Conservation (phyloP, 2,797 vertebrate species). For the Syngnathus acus region DNA sequence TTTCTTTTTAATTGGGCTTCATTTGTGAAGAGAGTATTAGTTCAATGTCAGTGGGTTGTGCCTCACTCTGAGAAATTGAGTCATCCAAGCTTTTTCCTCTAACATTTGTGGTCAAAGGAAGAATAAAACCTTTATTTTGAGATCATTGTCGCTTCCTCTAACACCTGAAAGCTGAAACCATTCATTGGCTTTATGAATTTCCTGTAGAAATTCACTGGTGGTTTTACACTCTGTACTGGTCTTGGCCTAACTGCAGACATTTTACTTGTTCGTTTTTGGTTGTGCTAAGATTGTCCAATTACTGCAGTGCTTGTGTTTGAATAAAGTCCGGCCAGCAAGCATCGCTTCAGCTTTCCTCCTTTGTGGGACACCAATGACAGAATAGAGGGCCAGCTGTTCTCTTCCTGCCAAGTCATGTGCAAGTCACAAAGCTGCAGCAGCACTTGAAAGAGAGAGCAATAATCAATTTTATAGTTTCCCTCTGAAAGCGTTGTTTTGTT, state of each 20-base stretch:
- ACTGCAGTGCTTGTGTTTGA: slow-evolving; percentile 17
- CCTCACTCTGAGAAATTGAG: slow-evolving; percentile 32
- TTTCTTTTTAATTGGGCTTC: slow-evolving; percentile 28
- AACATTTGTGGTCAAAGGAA: neutral
- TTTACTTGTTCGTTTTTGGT: neutral
- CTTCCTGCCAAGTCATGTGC: slow-evolving; percentile 71
- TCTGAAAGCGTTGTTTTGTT: slow-evolving; percentile 63
- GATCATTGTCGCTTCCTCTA: neutral
- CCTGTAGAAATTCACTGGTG: neutral
- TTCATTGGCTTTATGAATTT: neutral
- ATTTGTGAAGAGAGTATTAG: neutral
- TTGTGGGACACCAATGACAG: slow-evolving; percentile 61
- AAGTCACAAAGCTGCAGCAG: slow-evolving; percentile 63
- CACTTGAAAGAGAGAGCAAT: slow-evolving; percentile 66
- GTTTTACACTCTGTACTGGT: neutral
- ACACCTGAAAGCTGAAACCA: neutral
- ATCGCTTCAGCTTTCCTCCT: slow-evolving; percentile 38
- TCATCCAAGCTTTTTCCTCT: slow-evolving; percentile 12
- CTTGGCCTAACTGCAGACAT: neutral
- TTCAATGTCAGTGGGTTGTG: slow-evolving; percentile 18
- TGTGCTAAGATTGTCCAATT: slow-evolving; percentile 16
- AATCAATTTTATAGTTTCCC: slow-evolving; percentile 65
- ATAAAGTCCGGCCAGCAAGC: slow-evolving; percentile 33
- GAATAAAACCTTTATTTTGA: neutral
- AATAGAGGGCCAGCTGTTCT: slow-evolving; percentile 61